Base-by-base conservation (phyloP, 2,113 vertebrate species). In the Zapus hudsonius region DNA sequence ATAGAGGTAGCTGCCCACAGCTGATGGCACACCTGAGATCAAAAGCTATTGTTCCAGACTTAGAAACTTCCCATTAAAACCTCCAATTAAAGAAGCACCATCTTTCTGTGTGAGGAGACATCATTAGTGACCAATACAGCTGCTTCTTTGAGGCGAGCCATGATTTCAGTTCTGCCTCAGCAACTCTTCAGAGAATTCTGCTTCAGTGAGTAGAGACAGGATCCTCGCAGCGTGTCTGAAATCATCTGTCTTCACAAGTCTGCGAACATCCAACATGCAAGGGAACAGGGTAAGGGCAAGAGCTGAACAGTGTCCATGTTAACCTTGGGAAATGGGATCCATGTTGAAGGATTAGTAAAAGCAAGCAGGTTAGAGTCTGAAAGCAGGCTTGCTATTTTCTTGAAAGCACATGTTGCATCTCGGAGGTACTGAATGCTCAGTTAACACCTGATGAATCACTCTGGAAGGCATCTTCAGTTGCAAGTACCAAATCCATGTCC, bases 111-210 rank as follows among this genome's bases (percentile, higher is more conserved):
- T 33, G 87, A 95, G 55, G 87, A 95, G 55, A 96, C 95, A 36
- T 76, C 96, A 44, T 95, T 97, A 95, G 52, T 85, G 84, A 87
- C 93, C 90, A 91, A 42, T 81, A 79, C 27, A 55, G 87, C 84
- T 0, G 23, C 0, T 55, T 64, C 96, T 95, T 75, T 93, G 36
- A 96, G 94, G 59, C 36, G 4, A 95, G 76, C 96, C 97, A 92
- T 92, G 96, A 97, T 96, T 98, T 96, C 96, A 91, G 96, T 96
- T 97, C 96, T 98, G 98, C 95, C 94, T 97, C 95, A 95, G 95
- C 94, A 96, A 88, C 85, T 93, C 92, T 96, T 96, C 96, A 72
- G 64, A 86, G 87, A 89, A 87, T 97, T 94, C 96, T 97, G 95
- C 89, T 95, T 96, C 96, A 83, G 67, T 89, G 92, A 96, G 80